Percentiles rank a stretch among this genome's conserved stretches.
These are phyloP conservation scores for Xenus cinereus DNA, from an alignment of 2,113 vertebrate species.

Conservation along the genomic window DNA sequence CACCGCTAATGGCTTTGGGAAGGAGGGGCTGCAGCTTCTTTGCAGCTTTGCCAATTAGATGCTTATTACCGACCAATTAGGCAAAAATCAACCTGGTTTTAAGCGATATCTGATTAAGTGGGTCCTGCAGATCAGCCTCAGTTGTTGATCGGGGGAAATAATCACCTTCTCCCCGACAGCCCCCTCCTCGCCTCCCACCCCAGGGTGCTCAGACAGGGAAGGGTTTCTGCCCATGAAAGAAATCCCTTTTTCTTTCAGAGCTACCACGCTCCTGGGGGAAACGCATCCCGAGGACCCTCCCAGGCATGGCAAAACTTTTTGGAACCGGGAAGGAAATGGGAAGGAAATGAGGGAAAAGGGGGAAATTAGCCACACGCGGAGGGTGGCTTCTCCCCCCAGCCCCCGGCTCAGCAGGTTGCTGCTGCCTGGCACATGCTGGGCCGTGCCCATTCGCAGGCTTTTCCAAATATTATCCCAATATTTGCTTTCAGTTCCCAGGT, in stretches of 20 bases:
- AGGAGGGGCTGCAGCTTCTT: not conserved
- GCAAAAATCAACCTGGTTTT: not conserved
- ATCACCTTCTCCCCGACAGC: not conserved
- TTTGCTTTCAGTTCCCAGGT: constrained; percentile 40
- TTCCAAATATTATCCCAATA: constrained; percentile 52
- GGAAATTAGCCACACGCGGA: not conserved
- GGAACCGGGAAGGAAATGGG: not conserved
- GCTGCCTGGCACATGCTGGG: not conserved
- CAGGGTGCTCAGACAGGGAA: fast-evolving
- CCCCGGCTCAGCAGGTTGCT: not conserved
- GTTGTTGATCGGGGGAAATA: not conserved
- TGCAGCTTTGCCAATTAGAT: constrained; percentile 27
- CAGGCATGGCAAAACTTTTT: not conserved
- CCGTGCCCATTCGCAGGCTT: not conserved
- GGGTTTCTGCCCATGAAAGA: not conserved
- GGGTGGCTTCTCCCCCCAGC: not conserved
- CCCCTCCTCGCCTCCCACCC: not conserved
- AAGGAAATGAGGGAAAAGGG: constrained; percentile 39
- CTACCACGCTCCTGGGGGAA: not conserved
- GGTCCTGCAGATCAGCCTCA: not conserved
- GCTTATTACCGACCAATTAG: constrained; percentile 21
- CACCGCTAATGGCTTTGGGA: not conserved
- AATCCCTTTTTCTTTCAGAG: not conserved
- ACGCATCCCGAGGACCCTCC: not conserved
- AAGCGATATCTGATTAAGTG: not conserved